phyloP scores from a whole-genome alignment of 2,888 invertebrate genomes.

The Drosophila demipolita region DNA sequence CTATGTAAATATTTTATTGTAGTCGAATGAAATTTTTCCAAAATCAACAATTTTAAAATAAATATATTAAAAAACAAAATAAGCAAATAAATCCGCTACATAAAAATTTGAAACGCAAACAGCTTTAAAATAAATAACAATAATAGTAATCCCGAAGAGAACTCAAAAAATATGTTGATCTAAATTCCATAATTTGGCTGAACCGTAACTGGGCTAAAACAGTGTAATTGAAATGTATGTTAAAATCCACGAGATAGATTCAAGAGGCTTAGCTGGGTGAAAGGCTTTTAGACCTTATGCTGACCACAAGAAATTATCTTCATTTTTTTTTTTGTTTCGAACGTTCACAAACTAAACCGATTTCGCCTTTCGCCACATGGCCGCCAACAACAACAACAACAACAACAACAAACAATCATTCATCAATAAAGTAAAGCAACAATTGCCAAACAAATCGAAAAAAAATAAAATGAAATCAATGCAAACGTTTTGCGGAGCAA shows the following conservation, averaged over 20 bases:
- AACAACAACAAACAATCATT: slow-evolving; percentile 33
- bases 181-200: neutral
- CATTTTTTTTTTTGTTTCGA: slow-evolving; percentile 11
- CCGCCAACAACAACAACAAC: slow-evolving; percentile 13
- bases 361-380: slow-evolving; percentile 53
- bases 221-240: slow-evolving; percentile 9
- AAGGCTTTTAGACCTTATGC: slow-evolving; percentile 40
- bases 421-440: slow-evolving; percentile 63
- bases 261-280: slow-evolving; percentile 27
- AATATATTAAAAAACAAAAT: neutral
- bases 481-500: slow-evolving; percentile 35
- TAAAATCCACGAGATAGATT: neutral
- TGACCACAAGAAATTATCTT: slow-evolving; percentile 47
- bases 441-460: slow-evolving; percentile 58
- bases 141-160: neutral
- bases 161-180: neutral
- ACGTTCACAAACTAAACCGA: slow-evolving; percentile 23
- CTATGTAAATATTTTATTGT: no score
- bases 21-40: neutral
- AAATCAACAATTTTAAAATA: neutral
- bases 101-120: neutral
- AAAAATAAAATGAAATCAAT: slow-evolving; percentile 18
- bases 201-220: neutral
- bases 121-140: no score
- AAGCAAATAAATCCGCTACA: neutral